Conservation (phyloP, 2,888 invertebrate genomes). For the Frankliniella intonsa region DNA sequence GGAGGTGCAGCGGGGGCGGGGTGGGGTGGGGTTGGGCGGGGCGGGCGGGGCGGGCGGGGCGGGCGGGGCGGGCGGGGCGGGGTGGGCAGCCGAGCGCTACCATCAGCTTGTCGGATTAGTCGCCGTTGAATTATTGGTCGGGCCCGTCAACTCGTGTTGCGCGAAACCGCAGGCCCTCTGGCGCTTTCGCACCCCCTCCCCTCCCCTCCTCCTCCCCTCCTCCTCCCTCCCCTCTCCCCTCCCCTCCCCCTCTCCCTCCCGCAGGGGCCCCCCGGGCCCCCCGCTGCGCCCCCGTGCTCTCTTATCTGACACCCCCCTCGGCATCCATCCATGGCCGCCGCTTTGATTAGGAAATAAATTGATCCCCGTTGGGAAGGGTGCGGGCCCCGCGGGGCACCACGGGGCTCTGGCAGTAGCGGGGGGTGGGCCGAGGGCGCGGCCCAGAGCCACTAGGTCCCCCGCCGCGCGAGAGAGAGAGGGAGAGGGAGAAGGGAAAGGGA, state of each 20-base stretch:
- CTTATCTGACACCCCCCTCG: neutral
- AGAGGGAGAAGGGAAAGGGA: too few species aligned
- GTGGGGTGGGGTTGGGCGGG: neutral
- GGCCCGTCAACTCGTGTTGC: neutral
- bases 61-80: neutral
- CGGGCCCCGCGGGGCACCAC: neutral
- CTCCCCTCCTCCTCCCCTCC: neutral
- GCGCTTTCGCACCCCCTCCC: neutral
- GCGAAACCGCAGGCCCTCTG: neutral
- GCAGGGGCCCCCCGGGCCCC: neutral
- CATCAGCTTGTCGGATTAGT: slow-evolving; percentile 9
- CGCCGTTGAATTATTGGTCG: slow-evolving; percentile 25
- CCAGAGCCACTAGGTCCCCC: neutral
- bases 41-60: neutral
- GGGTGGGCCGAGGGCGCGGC: neutral
- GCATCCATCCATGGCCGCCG: neutral
- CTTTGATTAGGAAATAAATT: slow-evolving; percentile 27
- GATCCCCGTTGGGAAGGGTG: slow-evolving; percentile 7
- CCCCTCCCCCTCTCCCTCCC: neutral
- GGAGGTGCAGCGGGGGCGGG: neutral
- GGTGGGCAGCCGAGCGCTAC: neutral
- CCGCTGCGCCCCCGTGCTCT: neutral
- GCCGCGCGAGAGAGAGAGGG: too few species aligned
- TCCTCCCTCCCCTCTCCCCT: neutral
- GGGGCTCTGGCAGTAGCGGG: neutral